phyloP scores from a whole-genome alignment of 2,888 invertebrate genomes.

The Acleris sparsana region DNA sequence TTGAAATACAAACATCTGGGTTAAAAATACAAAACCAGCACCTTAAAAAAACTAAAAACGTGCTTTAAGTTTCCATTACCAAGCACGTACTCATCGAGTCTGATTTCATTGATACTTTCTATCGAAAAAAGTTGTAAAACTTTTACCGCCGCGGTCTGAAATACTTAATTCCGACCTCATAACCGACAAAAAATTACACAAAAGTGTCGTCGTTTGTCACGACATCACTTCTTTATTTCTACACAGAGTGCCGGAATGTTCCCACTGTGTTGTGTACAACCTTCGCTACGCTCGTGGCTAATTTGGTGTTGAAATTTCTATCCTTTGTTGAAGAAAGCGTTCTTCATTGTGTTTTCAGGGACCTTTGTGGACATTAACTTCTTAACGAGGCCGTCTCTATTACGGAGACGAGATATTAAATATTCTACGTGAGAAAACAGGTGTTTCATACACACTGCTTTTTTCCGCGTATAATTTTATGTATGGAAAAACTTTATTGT shows the following conservation, averaged over 20 bases:
- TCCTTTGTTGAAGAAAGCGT: constrained; percentile 44
- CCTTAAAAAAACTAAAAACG: constrained; percentile 14
- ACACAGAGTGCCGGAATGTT: constrained; percentile 50
- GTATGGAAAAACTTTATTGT: no score
- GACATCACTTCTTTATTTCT: constrained; percentile 57
- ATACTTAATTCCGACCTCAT: constrained; percentile 46
- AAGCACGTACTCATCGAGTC: constrained; percentile 25
- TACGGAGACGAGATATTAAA: neutral
- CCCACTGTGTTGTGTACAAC: constrained; percentile 42
- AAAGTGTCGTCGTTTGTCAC: constrained; percentile 58
- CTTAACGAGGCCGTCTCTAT: constrained; percentile 12
- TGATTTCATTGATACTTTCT: constrained; percentile 37
- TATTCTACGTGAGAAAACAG: neutral
- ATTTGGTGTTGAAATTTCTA: constrained; percentile 50
- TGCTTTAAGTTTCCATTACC: constrained; percentile 18
- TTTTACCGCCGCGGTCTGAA: constrained; percentile 39
- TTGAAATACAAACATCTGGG: constrained; percentile 18
- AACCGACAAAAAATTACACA: constrained; percentile 57
- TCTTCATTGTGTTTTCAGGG: constrained; percentile 30
- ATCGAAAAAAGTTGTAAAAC: constrained; percentile 31
- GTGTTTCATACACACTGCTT: neutral
- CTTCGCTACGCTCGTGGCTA: constrained; percentile 47
- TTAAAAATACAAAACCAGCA: constrained; percentile 12
- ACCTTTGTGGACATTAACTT: constrained; percentile 16
- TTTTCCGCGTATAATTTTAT: no score